A percentile compares a stretch with the other conserved stretches of the same genome.
These are phyloP conservation scores for Megalopta genalis DNA, from an alignment of 1,140 invertebrate species.

Conservation along the genomic window DNA sequence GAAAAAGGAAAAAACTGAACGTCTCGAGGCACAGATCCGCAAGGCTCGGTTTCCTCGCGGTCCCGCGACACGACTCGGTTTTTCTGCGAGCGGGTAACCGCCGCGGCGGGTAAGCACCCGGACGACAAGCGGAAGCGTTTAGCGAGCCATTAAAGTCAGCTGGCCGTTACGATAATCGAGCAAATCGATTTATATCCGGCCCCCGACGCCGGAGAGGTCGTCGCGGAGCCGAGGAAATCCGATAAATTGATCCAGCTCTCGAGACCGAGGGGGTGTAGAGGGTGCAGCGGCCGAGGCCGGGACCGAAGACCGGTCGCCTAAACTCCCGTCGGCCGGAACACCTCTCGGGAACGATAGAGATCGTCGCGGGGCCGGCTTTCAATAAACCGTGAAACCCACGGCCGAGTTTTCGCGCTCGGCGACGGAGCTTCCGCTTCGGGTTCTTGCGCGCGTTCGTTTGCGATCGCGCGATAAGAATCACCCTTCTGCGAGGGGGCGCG, in stretches of 20 bases:
- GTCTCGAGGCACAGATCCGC: no score
- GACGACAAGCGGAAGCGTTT: constrained; percentile 39
- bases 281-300: background rate
- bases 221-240: constrained; percentile 6
- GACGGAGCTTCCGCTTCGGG: no score
- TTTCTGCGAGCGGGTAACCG: constrained; percentile 28
- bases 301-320: background rate
- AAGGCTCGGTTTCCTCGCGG: no score
- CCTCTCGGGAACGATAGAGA: constrained; percentile 5
- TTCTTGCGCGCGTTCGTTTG: no score
- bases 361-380: constrained; percentile 64
- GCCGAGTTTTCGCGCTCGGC: constrained; percentile 56
- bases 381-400: constrained; percentile 72
- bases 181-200: constrained; percentile 42
- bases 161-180: constrained; percentile 49
- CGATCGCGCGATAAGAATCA: no score
- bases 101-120: constrained; percentile 14
- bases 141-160: constrained; percentile 46
- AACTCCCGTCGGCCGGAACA: background rate
- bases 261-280: background rate
- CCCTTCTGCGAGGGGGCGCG: no score
- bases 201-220: background rate
- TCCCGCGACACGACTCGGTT: background rate
- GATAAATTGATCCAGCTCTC: constrained; percentile 29
- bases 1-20: no score